Conservation (phyloP, 2,113 vertebrate genomes). For the Plectropomus leopardus region DNA sequence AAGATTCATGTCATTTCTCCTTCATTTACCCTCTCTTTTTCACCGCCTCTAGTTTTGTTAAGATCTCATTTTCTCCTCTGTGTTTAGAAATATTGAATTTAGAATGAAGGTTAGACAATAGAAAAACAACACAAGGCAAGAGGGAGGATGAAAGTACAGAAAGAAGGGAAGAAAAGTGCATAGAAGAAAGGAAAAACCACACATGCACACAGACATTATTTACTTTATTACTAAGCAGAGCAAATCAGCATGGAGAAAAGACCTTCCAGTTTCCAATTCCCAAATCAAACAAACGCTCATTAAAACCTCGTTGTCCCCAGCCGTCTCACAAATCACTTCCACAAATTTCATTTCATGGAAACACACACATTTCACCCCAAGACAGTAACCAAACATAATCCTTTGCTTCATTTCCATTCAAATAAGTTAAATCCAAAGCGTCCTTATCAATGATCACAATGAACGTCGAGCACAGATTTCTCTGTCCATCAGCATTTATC, state of each 20-base stretch:
- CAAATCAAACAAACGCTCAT: constrained; percentile 86
- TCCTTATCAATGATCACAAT: constrained; percentile 78
- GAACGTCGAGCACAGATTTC: constrained; percentile 49
- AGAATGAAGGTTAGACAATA: constrained; percentile 36
- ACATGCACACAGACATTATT: constrained; percentile 22
- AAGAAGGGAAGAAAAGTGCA: neutral
- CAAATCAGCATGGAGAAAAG: constrained; percentile 60
- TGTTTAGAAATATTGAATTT: constrained; percentile 45
- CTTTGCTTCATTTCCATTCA: constrained; percentile 84
- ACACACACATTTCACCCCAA: constrained; percentile 74
- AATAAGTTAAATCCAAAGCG: constrained; percentile 74
- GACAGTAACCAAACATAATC: constrained; percentile 76
- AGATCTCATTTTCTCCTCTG: constrained; percentile 36
- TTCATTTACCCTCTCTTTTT: constrained; percentile 61
- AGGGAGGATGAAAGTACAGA: constrained; percentile 6
- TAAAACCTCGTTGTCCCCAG: constrained; percentile 64
- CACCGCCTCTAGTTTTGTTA: constrained; percentile 15
- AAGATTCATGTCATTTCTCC: constrained; percentile 55
- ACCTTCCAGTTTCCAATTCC: constrained; percentile 81
- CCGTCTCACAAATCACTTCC: constrained; percentile 72
- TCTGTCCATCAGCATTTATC: constrained; percentile 55
- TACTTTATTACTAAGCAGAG: constrained; percentile 58
- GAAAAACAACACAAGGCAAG: constrained; percentile 15
- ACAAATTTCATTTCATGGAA: constrained; percentile 78
- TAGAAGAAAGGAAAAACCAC: neutral